These are phyloP conservation scores for Trissoscelio sp. DNA, from an alignment of 2,888 invertebrate genomes.

Conservation along the genomic window DNA sequence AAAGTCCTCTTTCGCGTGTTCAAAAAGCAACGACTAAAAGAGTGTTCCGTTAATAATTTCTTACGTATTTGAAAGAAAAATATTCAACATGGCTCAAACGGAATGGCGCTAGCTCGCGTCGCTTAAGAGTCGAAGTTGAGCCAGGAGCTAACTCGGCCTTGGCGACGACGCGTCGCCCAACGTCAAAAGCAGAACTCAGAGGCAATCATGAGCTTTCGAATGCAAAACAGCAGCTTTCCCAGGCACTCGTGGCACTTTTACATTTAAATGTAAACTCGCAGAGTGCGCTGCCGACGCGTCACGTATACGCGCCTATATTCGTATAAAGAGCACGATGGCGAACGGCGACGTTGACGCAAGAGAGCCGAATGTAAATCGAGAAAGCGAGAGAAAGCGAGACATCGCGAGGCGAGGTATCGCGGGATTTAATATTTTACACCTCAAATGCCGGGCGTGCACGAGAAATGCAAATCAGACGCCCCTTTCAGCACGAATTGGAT, in stretches of 20 bases:
- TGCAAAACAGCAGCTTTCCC: constrained; percentile 83
- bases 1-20: not conserved
- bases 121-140: constrained; percentile 62
- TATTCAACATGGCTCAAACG: constrained; percentile 61
- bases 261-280: constrained; percentile 84
- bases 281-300: constrained; percentile 78
- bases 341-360: constrained; percentile 63
- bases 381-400: constrained; percentile 60
- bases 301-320: constrained; percentile 69
- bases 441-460: constrained; percentile 81
- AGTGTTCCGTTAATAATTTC: constrained; percentile 58
- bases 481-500: constrained; percentile 82
- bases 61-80: constrained; percentile 58
- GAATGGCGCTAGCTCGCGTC: constrained; percentile 63
- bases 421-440: constrained; percentile 84
- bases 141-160: constrained; percentile 65
- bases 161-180: constrained; percentile 65
- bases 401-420: constrained; percentile 69
- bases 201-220: constrained; percentile 84
- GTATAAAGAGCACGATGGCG: constrained; percentile 68
- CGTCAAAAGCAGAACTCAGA: constrained; percentile 84
- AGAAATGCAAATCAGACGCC: constrained; percentile 79
- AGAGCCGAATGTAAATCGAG: constrained; percentile 66
- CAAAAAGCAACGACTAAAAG: constrained; percentile 34
- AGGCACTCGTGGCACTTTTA: constrained; percentile 81